Conservation (phyloP, 1,140 invertebrate species). For the Drosophila micromelanica region DNA sequence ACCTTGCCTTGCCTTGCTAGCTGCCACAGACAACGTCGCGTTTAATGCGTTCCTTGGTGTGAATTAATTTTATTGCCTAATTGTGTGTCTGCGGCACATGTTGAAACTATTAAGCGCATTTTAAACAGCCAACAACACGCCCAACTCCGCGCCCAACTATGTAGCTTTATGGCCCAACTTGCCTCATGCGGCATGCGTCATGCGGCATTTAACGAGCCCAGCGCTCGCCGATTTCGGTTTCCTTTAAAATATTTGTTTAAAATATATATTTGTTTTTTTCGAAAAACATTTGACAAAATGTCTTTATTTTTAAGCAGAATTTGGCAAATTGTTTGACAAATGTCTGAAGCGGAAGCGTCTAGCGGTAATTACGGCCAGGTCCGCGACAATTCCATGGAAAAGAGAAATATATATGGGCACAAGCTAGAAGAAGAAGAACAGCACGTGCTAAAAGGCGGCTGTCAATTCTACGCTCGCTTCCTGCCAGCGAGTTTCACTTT, state of each 20-base stretch:
- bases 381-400: conserved; percentile 20
- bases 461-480: conserved; percentile 30
- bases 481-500: conserved; percentile 74
- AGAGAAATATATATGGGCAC: neutral
- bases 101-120: conserved; percentile 61
- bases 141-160: conserved; percentile 38
- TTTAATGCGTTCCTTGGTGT: conserved; percentile 62
- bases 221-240: neutral
- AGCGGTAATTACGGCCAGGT: conserved; percentile 25
- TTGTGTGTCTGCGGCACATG: conserved; percentile 58
- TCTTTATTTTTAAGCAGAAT: conserved; percentile 51
- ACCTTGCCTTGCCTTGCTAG: conserved; percentile 13
- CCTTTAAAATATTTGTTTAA: conserved; percentile 14
- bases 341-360: conserved; percentile 28
- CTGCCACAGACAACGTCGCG: conserved; percentile 4
- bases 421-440: conserved; percentile 2
- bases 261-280: conserved; percentile 5
- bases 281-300: conserved; percentile 40
- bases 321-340: conserved; percentile 36
- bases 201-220: conserved; percentile 33
- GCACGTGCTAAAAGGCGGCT: conserved; percentile 12
- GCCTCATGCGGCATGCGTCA: conserved; percentile 1
- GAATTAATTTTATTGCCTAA: conserved; percentile 67
- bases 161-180: conserved; percentile 36
- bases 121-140: conserved; percentile 25